Percentiles rank a stretch among this genome's conserved stretches.
Evolutionary conservation across 2,113 vertebrate genomes (phyloP).

Genomic region (Hystrix brachyura): DNA sequence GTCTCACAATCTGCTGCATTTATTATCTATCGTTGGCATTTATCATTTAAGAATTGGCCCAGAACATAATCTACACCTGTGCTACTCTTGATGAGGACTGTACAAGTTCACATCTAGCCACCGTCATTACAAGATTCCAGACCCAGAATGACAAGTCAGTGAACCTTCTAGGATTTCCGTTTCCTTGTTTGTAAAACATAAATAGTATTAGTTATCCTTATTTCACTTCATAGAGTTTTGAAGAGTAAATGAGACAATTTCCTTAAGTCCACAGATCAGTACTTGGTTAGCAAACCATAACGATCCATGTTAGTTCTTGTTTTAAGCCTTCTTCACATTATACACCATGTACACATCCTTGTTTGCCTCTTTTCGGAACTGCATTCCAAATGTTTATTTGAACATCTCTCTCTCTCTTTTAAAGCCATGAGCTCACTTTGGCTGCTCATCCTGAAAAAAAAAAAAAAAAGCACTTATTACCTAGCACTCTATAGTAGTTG

Average conservation of each 20-base stretch:
- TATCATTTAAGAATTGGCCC: not conserved
- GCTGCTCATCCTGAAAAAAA: not conserved
- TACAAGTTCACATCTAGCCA: not conserved
- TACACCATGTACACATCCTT: rapidly evolving
- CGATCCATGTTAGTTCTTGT: not conserved
- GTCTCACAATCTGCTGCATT: too few species aligned
- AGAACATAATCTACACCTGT: not conserved
- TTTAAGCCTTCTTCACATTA: not conserved
- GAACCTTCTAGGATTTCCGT: not conserved
- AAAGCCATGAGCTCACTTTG: not conserved
- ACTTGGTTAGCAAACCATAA: not conserved
- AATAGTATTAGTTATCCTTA: not conserved
- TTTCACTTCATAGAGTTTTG: not conserved
- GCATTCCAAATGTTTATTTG: not conserved
- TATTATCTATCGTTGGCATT: not conserved
- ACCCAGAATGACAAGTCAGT: not conserved
- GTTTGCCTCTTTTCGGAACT: not conserved
- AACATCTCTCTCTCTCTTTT: not conserved
- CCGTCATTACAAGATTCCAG: not conserved
- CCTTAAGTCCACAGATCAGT: not conserved
- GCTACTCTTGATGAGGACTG: not conserved
- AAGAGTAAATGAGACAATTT: not conserved
- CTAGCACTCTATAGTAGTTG: not conserved
- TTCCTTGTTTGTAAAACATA: not conserved
- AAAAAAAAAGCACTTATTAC: not conserved